phyloP scores from a whole-genome alignment of 2,888 invertebrate species.

The Euclidia mi region DNA sequence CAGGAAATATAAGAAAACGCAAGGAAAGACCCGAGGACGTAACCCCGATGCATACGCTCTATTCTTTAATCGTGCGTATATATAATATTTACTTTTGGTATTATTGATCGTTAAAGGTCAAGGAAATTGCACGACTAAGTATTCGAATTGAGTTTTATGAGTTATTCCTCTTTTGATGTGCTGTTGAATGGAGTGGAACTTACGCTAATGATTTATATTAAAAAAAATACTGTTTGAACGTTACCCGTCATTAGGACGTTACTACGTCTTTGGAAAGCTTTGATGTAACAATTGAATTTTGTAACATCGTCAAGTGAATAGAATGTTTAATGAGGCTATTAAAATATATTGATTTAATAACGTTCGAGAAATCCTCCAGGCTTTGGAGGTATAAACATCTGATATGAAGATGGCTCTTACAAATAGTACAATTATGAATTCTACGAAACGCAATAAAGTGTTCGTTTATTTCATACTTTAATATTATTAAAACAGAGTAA shows the following conservation, averaged over 20 bases:
- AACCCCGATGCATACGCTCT: too few relatives aligned
- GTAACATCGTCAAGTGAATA: not conserved
- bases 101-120: conserved; percentile 29
- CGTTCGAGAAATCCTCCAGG: not conserved
- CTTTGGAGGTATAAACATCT: not conserved
- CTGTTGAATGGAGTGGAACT: conserved; percentile 27
- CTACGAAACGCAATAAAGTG: too few relatives aligned
- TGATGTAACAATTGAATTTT: conserved; percentile 8
- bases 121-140: conserved; percentile 23
- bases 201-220: conserved; percentile 40
- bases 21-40: conserved; percentile 54
- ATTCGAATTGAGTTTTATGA: conserved; percentile 27
- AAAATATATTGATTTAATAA: conserved; percentile 6
- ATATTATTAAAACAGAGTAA: too few relatives aligned
- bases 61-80: conserved; percentile 37
- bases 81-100: conserved; percentile 31
- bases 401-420: too few relatives aligned
- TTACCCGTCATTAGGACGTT: conserved; percentile 1
- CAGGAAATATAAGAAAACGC: conserved; percentile 74
- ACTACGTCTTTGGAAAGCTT: conserved; percentile 6
- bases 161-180: conserved; percentile 33
- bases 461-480: too few relatives aligned
- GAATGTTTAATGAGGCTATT: conserved; percentile 4
- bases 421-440: too few relatives aligned
- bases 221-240: conserved; percentile 28